These are phyloP conservation scores for Galerucella nymphaeae DNA, from an alignment of 2,888 invertebrate species.

Conservation along the genomic window DNA sequence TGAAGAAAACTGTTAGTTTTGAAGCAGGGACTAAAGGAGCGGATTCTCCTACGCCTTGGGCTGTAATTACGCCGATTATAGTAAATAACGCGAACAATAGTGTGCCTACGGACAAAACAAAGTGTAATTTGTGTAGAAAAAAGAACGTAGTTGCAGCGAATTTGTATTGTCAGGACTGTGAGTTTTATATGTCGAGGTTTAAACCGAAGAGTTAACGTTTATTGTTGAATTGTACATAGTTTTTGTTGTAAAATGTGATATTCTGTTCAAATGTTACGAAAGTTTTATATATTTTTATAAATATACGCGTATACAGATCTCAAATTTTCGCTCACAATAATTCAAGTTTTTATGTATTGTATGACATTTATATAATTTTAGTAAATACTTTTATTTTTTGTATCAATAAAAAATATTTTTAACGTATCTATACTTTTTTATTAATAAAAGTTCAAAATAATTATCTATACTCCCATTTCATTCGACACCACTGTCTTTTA, in stretches of 20 bases:
- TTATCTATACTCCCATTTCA: too few relatives aligned
- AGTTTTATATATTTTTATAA: conserved; percentile 40
- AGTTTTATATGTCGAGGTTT: conserved; percentile 90
- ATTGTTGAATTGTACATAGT: conserved; percentile 21
- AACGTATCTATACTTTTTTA: background rate
- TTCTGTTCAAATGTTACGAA: conserved; percentile 48
- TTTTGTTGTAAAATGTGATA: conserved; percentile 49
- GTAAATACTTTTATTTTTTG: conserved; percentile 23
- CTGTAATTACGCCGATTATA: conserved; percentile 61
- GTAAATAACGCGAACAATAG: conserved; percentile 62
- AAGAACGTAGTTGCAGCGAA: conserved; percentile 82
- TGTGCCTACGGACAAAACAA: conserved; percentile 69
- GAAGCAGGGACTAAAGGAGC: conserved; percentile 77
- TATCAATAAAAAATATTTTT: conserved; percentile 26
- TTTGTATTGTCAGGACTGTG: conserved; percentile 90
- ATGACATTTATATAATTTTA: conserved; percentile 34
- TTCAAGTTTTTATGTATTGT: conserved; percentile 32
- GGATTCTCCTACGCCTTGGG: conserved; percentile 57
- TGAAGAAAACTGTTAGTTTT: conserved; percentile 79
- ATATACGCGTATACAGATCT: conserved; percentile 37
- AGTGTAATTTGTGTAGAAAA: conserved; percentile 89
- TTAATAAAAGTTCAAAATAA: background rate
- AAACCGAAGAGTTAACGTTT: conserved; percentile 60
- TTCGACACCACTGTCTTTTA: too few relatives aligned
- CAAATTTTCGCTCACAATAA: conserved; percentile 31